phyloP scores from a whole-genome alignment of 2,888 invertebrate genomes.

The Conchocele bisecta region DNA sequence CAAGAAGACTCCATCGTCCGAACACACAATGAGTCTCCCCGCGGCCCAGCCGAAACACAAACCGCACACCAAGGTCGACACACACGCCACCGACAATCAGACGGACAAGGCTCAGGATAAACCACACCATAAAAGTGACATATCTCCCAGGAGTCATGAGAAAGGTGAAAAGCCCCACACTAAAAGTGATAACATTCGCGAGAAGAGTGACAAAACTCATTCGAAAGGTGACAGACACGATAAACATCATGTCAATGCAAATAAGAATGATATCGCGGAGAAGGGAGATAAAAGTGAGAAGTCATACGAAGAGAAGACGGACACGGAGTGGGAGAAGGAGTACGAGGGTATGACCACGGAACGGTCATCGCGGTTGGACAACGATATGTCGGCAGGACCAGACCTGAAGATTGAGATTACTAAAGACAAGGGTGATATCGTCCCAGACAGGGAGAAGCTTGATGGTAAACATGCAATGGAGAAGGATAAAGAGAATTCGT shows the following conservation, averaged over 20 bases:
- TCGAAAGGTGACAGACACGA: constrained; percentile 34
- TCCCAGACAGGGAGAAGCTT: constrained; percentile 42
- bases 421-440: constrained; percentile 48
- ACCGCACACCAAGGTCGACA: no score
- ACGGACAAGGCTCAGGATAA: background rate
- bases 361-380: no score
- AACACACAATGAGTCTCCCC: no score
- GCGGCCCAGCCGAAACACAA: no score
- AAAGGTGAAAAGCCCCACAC: constrained; percentile 20
- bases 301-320: constrained; percentile 14
- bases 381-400: constrained; percentile 21
- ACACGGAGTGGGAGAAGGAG: constrained; percentile 49
- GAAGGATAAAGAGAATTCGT: constrained; percentile 46
- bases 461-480: constrained; percentile 15
- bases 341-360: no score
- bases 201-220: constrained; percentile 36
- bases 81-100: background rate
- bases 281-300: constrained; percentile 52
- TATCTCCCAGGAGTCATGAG: no score
- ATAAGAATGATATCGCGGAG: constrained; percentile 45
- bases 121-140: constrained; percentile 7
- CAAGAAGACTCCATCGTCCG: constrained; percentile 60
- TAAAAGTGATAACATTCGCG: constrained; percentile 22
- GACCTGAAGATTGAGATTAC: constrained; percentile 21
- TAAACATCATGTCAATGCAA: constrained; percentile 34